A percentile compares a stretch with the other conserved stretches of the same genome.
These are phyloP conservation scores for Apantesis nais DNA, from an alignment of 2,888 invertebrate genomes.

Conservation along the genomic window DNA sequence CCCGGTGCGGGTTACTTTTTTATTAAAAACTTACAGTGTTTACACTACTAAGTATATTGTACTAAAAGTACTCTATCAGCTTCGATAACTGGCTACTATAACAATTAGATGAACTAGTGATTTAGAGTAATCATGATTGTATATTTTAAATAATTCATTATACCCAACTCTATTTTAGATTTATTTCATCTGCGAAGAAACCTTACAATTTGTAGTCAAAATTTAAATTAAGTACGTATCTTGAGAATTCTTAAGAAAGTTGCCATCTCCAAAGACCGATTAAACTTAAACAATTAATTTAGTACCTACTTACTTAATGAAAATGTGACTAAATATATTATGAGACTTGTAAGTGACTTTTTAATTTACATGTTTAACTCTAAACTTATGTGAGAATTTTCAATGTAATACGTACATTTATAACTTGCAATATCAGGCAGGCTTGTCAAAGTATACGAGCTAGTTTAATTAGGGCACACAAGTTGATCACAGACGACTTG, in stretches of 20 bases:
- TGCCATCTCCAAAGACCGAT: conserved; percentile 18
- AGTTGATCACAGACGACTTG: conserved; percentile 36
- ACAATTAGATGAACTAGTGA: not conserved
- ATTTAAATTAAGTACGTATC: conserved; percentile 14
- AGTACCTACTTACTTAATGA: conserved; percentile 31
- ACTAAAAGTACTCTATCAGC: not conserved
- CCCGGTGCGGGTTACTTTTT: too few relatives aligned
- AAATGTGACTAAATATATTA: conserved; percentile 15
- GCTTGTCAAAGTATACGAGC: conserved; percentile 39
- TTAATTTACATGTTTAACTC: not conserved
- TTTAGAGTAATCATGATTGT: not conserved
- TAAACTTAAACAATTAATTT: conserved; percentile 54
- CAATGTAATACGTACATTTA: not conserved
- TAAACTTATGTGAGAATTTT: conserved; percentile 8
- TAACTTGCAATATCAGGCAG: conserved; percentile 26
- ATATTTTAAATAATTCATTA: not conserved
- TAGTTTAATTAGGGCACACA: conserved; percentile 45
- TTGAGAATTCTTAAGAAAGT: conserved; percentile 17
- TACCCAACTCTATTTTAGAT: not conserved
- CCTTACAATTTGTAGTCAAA: conserved; percentile 11
- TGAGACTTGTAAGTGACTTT: not conserved
- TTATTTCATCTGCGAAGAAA: conserved; percentile 10
- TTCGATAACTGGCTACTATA: not conserved
- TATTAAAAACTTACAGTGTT: too few relatives aligned
- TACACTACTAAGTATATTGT: too few relatives aligned